Base-by-base conservation (phyloP, 2,888 invertebrate genomes). In the Drosophila quinaria region DNA sequence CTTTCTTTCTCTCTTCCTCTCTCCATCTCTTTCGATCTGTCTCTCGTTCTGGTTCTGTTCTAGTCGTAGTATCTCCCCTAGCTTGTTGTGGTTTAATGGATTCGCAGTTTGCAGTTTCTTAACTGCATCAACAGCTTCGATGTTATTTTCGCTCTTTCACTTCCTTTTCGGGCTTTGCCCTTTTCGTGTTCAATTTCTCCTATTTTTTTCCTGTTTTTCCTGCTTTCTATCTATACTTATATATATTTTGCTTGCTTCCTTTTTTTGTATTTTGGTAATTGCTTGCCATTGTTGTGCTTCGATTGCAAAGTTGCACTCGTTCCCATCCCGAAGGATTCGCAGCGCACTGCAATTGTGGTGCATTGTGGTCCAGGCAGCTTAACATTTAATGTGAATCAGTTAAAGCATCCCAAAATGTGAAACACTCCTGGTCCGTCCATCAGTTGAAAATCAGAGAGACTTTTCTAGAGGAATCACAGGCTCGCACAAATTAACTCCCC, bases 41-140 rank as follows among this genome's bases (percentile, higher is more conserved):
- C 25, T 33, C 49, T 19, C 10, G 2, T 17, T 35, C 35, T 56
- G 10, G 60, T 31, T 25, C 39, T 46, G 49, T 33, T 39, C 25
- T 46, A 42, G 66, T 61, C 61, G 55, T 31, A 46, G 22, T 22
- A 22, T 60, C 44, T 60, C 65, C 70, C 74, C 60, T 39, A 66
- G 71, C 90, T 87, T 82, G 86, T 88, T 87, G 86, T 82, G 86
- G 86, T 88, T 87, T 90, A 90, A 87, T 90, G 89, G 90, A 90
- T 90, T 88, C 90, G 88, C 88, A 88, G 86, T 89, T 87, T 81
- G 83, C 86, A 84, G 84, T 84, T 88, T 80, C 86, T 86, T 86
- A 87, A 89, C n/a, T n/a, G n/a, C n/a, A n/a, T n/a, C 85, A 87
- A 81, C n/a, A n/a, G n/a, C n/a, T 85, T 81, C 86, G 72, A 87